These are phyloP conservation scores for Kryptopterus vitreolus DNA, from an alignment of 2,797 vertebrate species.

Conservation along the genomic window DNA sequence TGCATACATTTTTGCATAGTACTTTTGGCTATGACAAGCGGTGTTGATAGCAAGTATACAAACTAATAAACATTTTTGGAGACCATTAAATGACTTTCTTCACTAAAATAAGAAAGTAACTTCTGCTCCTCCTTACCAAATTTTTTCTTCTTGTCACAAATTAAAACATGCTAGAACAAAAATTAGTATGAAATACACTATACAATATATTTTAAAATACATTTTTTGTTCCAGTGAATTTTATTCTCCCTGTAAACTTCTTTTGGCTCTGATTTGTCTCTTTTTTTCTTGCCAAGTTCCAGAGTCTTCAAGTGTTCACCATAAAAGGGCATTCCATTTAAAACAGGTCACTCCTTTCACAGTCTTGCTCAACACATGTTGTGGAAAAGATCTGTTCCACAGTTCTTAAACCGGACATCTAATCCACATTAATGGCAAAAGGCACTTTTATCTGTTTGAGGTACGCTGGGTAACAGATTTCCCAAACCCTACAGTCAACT, in stretches of 20 bases:
- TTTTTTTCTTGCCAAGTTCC: not conserved
- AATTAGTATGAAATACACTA: not conserved
- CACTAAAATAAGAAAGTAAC: not conserved
- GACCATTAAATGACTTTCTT: not conserved
- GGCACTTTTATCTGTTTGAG: not conserved
- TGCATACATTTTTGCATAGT: not conserved
- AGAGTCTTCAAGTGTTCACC: slow-evolving; percentile 22
- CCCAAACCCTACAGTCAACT: not conserved
- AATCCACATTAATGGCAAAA: not conserved
- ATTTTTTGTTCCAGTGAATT: not conserved
- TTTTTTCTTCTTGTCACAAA: not conserved
- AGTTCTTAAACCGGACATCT: slow-evolving; percentile 12
- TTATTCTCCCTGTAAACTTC: not conserved
- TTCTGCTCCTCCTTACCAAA: slow-evolving; percentile 17
- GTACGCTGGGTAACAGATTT: slow-evolving; percentile 4
- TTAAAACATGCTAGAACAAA: not conserved
- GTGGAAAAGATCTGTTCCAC: slow-evolving; percentile 26
- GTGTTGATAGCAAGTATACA: not conserved
- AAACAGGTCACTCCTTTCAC: slow-evolving; percentile 10
- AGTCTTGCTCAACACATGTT: not conserved
- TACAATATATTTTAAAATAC: not conserved
- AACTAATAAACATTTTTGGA: too few species aligned
- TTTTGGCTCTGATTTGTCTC: not conserved
- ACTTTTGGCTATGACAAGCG: not conserved
- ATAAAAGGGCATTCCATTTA: slow-evolving; percentile 39